These are phyloP conservation scores for Pseudomyrmex gracilis DNA, from an alignment of 1,140 invertebrate species.

Conservation along the genomic window DNA sequence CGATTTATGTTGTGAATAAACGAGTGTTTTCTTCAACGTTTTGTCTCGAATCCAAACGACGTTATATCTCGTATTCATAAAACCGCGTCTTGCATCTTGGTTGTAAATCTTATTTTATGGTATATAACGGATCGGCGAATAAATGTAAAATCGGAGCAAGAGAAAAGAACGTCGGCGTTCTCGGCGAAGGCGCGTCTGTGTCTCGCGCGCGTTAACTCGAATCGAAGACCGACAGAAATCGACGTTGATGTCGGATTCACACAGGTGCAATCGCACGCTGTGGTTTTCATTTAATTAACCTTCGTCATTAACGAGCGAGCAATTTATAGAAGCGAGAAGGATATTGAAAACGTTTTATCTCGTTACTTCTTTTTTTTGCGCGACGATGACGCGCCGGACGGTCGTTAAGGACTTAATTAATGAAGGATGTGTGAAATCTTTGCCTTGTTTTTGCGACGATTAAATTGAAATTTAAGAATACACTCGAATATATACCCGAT, in stretches of 20 bases:
- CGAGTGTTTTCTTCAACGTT: neutral
- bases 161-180: neutral
- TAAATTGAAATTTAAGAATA: too few species aligned
- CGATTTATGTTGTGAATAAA: neutral
- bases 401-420: too few species aligned
- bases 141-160: neutral
- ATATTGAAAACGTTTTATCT: slow-evolving; percentile 43
- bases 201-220: neutral
- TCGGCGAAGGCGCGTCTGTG: too few species aligned
- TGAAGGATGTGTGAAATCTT: too few species aligned
- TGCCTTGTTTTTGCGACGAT: neutral
- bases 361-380: slow-evolving; percentile 24
- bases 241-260: neutral
- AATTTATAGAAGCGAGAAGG: slow-evolving; percentile 15
- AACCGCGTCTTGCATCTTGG: too few species aligned
- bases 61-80: too few species aligned
- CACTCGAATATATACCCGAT: neutral
- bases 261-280: neutral
- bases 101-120: neutral
- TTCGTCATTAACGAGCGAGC: neutral
- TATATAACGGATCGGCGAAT: neutral
- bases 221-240: neutral
- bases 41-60: too few species aligned
- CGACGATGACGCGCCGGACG: neutral
- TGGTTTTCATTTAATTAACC: slow-evolving; percentile 56